Conservation (phyloP, 2,113 vertebrate species). For the Alligator mississippiensis region DNA sequence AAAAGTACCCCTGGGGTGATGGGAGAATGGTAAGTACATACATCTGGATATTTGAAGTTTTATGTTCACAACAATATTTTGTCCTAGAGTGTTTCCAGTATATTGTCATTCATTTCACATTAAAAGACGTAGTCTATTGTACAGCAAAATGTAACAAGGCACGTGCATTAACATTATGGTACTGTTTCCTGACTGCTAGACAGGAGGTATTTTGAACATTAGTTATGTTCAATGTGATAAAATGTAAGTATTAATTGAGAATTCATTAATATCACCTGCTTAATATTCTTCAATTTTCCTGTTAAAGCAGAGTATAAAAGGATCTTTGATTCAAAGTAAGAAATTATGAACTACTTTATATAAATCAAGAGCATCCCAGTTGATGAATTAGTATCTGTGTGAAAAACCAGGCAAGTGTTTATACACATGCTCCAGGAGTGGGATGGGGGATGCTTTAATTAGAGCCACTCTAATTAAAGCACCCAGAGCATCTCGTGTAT, state of each 20-base stretch:
- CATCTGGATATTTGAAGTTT: conserved; percentile 12
- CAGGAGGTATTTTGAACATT: conserved; percentile 61
- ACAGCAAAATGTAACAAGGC: conserved; percentile 66
- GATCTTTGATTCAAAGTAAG: not conserved
- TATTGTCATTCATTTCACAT: conserved; percentile 34
- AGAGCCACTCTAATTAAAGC: no score
- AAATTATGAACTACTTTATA: not conserved
- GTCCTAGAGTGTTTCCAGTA: conserved; percentile 31
- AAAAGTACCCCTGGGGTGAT: not conserved
- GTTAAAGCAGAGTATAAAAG: not conserved
- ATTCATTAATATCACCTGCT: conserved; percentile 58
- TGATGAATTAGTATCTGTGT: not conserved
- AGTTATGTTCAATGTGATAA: conserved; percentile 63
- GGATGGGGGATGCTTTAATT: no score
- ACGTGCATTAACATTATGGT: conserved; percentile 61
- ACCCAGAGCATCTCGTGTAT: no score
- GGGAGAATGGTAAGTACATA: not conserved
- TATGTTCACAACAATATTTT: conserved; percentile 16
- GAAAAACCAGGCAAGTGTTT: not conserved
- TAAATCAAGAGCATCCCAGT: not conserved
- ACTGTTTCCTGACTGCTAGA: conserved; percentile 64
- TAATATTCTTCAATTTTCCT: conserved; percentile 48
- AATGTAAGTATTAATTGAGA: conserved; percentile 49
- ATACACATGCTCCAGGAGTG: no score
- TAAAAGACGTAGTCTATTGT: conserved; percentile 47